Base-by-base conservation (phyloP, 1,140 invertebrate species). In the Platyura marginata region DNA sequence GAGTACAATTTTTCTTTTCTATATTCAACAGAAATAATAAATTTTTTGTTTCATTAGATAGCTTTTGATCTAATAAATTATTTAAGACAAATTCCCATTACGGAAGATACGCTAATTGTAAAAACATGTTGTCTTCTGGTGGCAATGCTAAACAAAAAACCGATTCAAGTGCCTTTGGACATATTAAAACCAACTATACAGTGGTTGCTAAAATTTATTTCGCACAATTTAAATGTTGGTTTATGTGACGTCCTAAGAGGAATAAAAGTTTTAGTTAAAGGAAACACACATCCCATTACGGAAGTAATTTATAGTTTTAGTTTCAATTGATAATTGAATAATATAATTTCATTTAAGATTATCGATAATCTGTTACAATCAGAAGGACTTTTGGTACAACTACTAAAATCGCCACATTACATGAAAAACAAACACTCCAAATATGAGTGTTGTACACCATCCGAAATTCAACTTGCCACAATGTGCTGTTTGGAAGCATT, bases 201-300 rank as follows among this genome's bases (percentile, higher is more conserved):
- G 6, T 44, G 36, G 23, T n/a, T 38, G 3, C 15, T 44, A 8
- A 15, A 44, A 29, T 21, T 13, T 32, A 21, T 39, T 3, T 15
- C n/a, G 13, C 3, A 13, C 2, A 4, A 36, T 21, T 15, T n/a
- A 32, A 13, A 20, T 21, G 22, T 29, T 2, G 19, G 35, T 21
- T 9, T 40, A 16, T 38, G 43, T 34, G 43, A 44, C 13, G 37
- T 23, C 13, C 21, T 44, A 11, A n/a, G 36, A 19, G n/a, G 10
- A 6, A 13, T 29, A 8, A 13, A 29, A 29, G 25, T 29, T 8
- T 8, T 29, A 29, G 6, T 29, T 6, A 29, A 29, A 13, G 13
- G 25, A 6, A 29, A 8, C 6, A 13, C 6, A 13, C 6, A 13
- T 29, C 6, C 6, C 13, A 29, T 6, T 29, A 6, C 25, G 25